Percentiles rank a stretch among this genome's conserved stretches.
These are phyloP conservation scores for Epicauta chinensis DNA, from an alignment of 1,140 invertebrate genomes.

Conservation along the genomic window DNA sequence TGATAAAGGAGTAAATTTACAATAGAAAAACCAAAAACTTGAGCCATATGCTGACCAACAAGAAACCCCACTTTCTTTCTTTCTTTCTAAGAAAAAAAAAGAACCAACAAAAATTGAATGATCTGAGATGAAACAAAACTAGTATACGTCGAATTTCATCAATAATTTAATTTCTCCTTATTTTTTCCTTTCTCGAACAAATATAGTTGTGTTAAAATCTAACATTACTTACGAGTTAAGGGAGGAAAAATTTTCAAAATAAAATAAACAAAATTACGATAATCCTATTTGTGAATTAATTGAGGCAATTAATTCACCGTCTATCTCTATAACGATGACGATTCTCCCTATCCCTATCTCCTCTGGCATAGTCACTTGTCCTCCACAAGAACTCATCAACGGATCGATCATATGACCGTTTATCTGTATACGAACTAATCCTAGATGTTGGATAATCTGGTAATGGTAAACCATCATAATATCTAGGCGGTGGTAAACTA, in stretches of 20 bases:
- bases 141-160: too few relatives aligned
- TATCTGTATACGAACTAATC: constrained; percentile 56
- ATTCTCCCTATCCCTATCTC: constrained; percentile 41
- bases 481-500: constrained; percentile 63
- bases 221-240: background rate
- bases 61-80: too few relatives aligned
- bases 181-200: too few relatives aligned
- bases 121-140: too few relatives aligned
- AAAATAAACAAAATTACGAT: background rate
- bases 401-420: constrained; percentile 78
- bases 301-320: constrained; percentile 17
- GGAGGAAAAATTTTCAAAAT: background rate
- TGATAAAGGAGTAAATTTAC: background rate
- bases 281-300: background rate
- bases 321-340: constrained; percentile 29
- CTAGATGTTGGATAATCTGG: constrained; percentile 53
- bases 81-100: too few relatives aligned
- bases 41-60: too few relatives aligned
- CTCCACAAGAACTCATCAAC: constrained; percentile 88
- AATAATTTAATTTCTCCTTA: too few relatives aligned
- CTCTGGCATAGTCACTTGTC: constrained; percentile 59
- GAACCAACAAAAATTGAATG: too few relatives aligned
- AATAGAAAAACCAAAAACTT: background rate
- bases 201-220: too few relatives aligned
- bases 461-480: constrained; percentile 69